Base-by-base conservation (phyloP, 1,140 invertebrate species). In the Oedothorax gibbosus region DNA sequence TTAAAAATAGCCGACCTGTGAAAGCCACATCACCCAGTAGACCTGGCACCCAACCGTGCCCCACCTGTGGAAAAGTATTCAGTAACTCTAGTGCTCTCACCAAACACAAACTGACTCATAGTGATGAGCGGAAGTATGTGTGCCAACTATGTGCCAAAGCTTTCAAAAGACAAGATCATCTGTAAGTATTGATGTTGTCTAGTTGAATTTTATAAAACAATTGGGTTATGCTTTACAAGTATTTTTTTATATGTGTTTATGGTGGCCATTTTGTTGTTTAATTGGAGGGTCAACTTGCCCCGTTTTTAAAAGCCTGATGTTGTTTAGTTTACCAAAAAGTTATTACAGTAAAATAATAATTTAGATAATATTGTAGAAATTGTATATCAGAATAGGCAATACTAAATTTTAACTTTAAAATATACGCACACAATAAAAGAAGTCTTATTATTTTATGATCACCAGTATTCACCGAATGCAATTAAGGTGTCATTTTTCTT, bases 81-180 rank as follows among this genome's bases (percentile, higher is more conserved):
- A 96, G 96, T 89, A 99, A 98, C 91, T 96, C 97, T 88, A 98
- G 97, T 88, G 97, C 98, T 69, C 93, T 99, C 88, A 97, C 97
- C 79, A 99, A 99, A 91, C 98, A 99, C 92, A 98, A 97, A 91
- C 92, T 99, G 90, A 99, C 97, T 87, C 98, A 99, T 92, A 98
- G 97, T 91, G 97, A 99, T 91, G 97, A 99, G 90, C 91, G 98
- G 88, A 98, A 98, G 91, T 99, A 98, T 91, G 94, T 97, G 85
- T 99, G 98, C 91, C 94, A 93, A 87, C 94, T 98, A 90, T 99
- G 98, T 91, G 94, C 95, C 78, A 99, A 99, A 92, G 97, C 97
- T 87, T 99, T 99, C 92, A 99, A 99, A 92, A 93, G 97, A 90
- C 97, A 99, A 92, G 98, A 99, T 92, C 98, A 99, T 92, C 93